Evolutionary conservation across 2,888 invertebrate species (phyloP).

Genomic region (Thymelicus lineola): DNA sequence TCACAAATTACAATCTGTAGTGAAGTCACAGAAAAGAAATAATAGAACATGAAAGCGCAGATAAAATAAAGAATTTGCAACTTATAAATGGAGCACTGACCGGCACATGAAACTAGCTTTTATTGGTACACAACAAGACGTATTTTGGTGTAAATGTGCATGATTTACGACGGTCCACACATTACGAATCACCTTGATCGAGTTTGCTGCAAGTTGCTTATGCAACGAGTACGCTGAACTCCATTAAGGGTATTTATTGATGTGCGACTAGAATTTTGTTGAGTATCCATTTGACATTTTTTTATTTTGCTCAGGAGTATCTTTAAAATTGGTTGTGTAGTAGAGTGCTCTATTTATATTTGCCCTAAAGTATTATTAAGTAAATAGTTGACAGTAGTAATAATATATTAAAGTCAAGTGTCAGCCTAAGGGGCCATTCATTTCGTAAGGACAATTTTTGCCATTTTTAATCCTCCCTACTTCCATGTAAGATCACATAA

Average conservation of each 20-base stretch:
- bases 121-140: conserved; percentile 3
- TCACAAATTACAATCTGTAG: conserved; percentile 3
- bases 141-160: conserved; percentile 20
- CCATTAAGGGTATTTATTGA: conserved; percentile 30
- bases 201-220: conserved; percentile 71
- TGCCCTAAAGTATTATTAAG: too few species aligned
- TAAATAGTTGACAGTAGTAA: too few species aligned
- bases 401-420: too few species aligned
- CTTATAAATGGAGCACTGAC: conserved; percentile 17
- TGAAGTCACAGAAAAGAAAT: conserved; percentile 11
- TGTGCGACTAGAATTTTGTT: neutral
- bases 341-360: too few species aligned
- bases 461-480: too few species aligned
- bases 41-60: conserved; percentile 14
- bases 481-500: too few species aligned
- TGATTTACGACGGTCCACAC: conserved; percentile 35
- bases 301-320: too few species aligned
- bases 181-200: conserved; percentile 75
- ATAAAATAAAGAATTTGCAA: conserved; percentile 23
- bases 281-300: too few species aligned
- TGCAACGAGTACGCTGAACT: conserved; percentile 72
- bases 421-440: too few species aligned
- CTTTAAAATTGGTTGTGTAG: too few species aligned
- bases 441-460: too few species aligned
- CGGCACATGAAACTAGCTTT: conserved; percentile 3